Evolutionary conservation across 1,140 invertebrate genomes (phyloP).

Genomic region (Tetramorium simillimum): DNA sequence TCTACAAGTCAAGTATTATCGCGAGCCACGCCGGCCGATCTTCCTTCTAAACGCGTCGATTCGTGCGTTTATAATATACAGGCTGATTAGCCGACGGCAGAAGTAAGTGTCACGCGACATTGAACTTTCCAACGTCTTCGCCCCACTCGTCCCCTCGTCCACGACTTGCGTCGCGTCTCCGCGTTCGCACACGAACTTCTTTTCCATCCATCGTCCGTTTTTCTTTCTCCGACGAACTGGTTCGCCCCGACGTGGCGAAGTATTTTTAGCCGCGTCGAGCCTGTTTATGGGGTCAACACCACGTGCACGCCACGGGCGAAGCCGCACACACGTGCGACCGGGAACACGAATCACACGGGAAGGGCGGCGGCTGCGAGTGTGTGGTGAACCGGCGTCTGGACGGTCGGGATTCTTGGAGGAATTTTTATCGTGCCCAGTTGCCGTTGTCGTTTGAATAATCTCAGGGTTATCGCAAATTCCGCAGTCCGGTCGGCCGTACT

Average conservation of each 20-base stretch:
- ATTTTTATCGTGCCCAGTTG: slow-evolving; percentile 43
- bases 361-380: slow-evolving; percentile 27
- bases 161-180: background rate
- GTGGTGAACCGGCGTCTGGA: slow-evolving; percentile 40
- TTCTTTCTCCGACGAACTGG: slow-evolving; percentile 69
- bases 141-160: background rate
- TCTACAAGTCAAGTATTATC: slow-evolving; percentile 37
- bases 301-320: slow-evolving; percentile 46
- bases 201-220: slow-evolving; percentile 51
- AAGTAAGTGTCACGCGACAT: slow-evolving; percentile 56
- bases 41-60: background rate
- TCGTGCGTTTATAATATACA: background rate
- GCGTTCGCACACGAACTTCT: slow-evolving; percentile 35
- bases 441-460: slow-evolving; percentile 44
- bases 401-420: slow-evolving; percentile 42
- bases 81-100: slow-evolving; percentile 26
- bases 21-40: slow-evolving; percentile 15
- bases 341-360: background rate
- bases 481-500: background rate
- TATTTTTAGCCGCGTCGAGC: slow-evolving; percentile 75
- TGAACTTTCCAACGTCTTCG: slow-evolving; percentile 42
- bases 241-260: slow-evolving; percentile 68
- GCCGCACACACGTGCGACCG: slow-evolving; percentile 16
- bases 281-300: slow-evolving; percentile 78
- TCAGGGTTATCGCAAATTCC: slow-evolving; percentile 54